Evolutionary conservation across 1,140 invertebrate species (phyloP).

Genomic region (Trachelipus rathkii): DNA sequence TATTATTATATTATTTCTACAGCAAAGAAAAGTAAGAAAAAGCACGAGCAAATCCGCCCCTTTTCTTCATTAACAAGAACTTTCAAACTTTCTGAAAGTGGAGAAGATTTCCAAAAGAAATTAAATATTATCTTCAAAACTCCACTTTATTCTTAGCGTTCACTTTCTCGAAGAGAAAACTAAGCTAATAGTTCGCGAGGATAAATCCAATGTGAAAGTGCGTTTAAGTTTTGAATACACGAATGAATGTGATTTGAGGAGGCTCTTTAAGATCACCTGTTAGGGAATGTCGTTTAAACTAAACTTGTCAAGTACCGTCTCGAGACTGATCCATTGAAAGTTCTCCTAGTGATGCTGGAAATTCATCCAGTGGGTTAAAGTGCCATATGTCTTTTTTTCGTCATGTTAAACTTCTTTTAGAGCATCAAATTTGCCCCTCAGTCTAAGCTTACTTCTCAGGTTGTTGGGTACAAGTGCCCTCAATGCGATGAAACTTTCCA

Average conservation of each 20-base stretch:
- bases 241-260: not conserved
- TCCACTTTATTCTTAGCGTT: too few species aligned
- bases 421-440: not conserved
- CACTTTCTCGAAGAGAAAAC: not conserved
- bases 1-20: too few species aligned
- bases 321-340: too few species aligned
- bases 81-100: not conserved
- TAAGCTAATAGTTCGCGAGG: not conserved
- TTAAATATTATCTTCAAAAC: too few species aligned
- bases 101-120: not conserved
- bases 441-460: not conserved
- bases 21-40: constrained; percentile 4
- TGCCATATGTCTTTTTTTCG: not conserved
- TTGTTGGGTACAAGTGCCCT: not conserved
- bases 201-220: not conserved
- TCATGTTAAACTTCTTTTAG: not conserved
- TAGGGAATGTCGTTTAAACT: not conserved
- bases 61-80: constrained; percentile 1
- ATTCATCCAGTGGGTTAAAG: not conserved
- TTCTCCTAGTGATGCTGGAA: too few species aligned
- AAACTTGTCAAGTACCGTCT: too few species aligned
- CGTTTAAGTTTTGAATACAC: not conserved
- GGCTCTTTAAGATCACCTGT: not conserved
- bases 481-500: constrained; percentile 9
- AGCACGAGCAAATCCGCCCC: not conserved